Evolutionary conservation across 2,113 vertebrate species (phyloP), one percentile per base, ranked within the genome.

Genomic region (Sinocyclocheilus maitianheensis): DNA sequence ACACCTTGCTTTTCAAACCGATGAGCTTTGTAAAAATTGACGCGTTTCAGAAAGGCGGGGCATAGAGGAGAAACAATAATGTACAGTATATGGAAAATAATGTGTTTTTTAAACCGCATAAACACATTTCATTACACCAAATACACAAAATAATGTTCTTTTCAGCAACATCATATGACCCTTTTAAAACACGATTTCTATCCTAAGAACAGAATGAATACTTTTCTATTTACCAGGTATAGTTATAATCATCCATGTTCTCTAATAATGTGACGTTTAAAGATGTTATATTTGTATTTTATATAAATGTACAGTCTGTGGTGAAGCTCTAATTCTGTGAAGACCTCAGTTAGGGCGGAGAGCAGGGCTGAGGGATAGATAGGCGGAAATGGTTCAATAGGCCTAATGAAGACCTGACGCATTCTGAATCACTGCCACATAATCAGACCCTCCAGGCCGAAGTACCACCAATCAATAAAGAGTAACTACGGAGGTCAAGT

Each of bases 381-480:
- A 37, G 13, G 12, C 14, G 14, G 79, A 81, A 51, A 51, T 2
- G 43, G 24, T 51, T 67, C 40, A 67, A 48, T 14, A 77, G 48
- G 10, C 1, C 72, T 24, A 62, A 80, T 80, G 20, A 62, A 80
- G 34, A 80, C 58, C 58, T 67, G 62, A 81, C n/a, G 2, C 34
- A 40, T 62, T 81, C 30, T 24, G 62, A 46, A 81, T 81, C 79
- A 18, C 77, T 65, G 37, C n/a, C 37, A 65, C 78, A 80, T 63
- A 63, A 81, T 81, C 78, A 81, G 58, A 81, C n/a, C 62, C 60
- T 81, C n/a, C 79, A 65, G n/a, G 22, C 9, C 67, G 14, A 81
- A 81, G 79, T 30, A 67, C 8, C 79, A 26, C 60, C 79, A 81
- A 81, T 81, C 79, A 81, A 81, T 81, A 48, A 26, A 81, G 79